Conservation (phyloP, 2,888 invertebrate species). For the Noctua pronuba region DNA sequence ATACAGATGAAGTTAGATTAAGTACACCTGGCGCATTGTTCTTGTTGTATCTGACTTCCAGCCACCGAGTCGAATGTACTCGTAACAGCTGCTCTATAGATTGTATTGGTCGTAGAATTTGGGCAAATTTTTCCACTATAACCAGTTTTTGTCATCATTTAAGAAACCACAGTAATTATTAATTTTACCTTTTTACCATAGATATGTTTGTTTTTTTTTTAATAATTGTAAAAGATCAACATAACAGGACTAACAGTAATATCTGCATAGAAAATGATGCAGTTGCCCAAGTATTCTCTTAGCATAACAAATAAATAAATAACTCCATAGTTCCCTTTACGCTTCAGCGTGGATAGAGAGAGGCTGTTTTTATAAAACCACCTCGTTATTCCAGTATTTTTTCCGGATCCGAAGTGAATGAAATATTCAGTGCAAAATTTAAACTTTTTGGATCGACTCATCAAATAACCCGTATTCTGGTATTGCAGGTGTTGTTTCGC, state of each 20-base stretch:
- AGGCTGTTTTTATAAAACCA: constrained; percentile 25
- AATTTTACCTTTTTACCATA: neutral
- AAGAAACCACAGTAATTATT: neutral
- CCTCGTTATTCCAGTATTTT: constrained; percentile 22
- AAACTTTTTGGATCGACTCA: constrained; percentile 47
- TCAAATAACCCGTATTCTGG: constrained; percentile 54
- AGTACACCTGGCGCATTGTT: constrained; percentile 19
- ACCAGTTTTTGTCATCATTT: neutral
- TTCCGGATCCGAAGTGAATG: constrained; percentile 17
- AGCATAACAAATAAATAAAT: too few species aligned
- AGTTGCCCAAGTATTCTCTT: neutral
- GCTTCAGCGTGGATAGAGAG: constrained; percentile 13
- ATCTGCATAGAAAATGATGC: neutral
- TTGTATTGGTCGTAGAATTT: neutral
- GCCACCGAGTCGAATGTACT: neutral
- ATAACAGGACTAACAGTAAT: neutral
- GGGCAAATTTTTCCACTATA: neutral
- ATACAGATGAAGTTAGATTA: constrained; percentile 30
- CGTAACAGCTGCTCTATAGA: neutral
- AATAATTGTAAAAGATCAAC: neutral
- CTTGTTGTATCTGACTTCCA: neutral
- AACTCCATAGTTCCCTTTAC: constrained; percentile 20
- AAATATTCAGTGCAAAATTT: constrained; percentile 50
- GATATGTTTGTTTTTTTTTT: too few species aligned
- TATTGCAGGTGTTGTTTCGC: constrained; percentile 55